phyloP scores from a whole-genome alignment of 1,140 invertebrate genomes.

The Papilio polytes region DNA sequence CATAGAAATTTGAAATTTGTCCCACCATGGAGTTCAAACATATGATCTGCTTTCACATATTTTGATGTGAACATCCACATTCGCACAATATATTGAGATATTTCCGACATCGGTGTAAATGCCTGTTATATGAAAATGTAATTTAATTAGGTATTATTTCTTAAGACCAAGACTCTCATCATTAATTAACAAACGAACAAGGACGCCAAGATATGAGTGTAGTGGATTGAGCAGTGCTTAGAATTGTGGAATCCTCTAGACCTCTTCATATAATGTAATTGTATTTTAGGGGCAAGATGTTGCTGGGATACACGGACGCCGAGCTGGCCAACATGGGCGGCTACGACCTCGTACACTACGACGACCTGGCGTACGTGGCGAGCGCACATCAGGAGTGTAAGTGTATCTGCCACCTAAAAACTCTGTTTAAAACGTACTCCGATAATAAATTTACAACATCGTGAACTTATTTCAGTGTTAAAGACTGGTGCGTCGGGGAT shows the following conservation, averaged over 20 bases:
- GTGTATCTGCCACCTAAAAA: conserved; percentile 58
- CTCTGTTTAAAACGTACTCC: not conserved
- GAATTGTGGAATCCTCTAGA: no score
- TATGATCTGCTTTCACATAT: not conserved
- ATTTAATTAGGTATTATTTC: no score
- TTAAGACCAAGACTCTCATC: no score
- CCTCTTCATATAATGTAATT: conserved; percentile 34
- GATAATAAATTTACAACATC: not conserved
- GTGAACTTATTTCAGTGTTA: conserved; percentile 89
- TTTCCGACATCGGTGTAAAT: conserved; percentile 33
- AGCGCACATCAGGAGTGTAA: conserved; percentile 99
- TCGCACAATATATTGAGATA: not conserved
- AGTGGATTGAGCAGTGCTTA: no score
- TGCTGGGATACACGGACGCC: conserved; percentile 96
- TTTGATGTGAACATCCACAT: not conserved
- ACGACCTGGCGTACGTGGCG: conserved; percentile 98
- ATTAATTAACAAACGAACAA: no score
- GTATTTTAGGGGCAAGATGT: conserved; percentile 93
- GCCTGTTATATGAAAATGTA: not conserved
- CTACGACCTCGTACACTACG: conserved; percentile 98
- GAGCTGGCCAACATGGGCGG: conserved; percentile 96
- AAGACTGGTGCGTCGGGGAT: conserved; percentile 99
- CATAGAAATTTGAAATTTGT: not conserved
- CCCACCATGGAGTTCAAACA: not conserved
- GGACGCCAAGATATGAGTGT: no score